Conservation (phyloP, 2,888 invertebrate genomes). For the Prosapia bicincta region DNA sequence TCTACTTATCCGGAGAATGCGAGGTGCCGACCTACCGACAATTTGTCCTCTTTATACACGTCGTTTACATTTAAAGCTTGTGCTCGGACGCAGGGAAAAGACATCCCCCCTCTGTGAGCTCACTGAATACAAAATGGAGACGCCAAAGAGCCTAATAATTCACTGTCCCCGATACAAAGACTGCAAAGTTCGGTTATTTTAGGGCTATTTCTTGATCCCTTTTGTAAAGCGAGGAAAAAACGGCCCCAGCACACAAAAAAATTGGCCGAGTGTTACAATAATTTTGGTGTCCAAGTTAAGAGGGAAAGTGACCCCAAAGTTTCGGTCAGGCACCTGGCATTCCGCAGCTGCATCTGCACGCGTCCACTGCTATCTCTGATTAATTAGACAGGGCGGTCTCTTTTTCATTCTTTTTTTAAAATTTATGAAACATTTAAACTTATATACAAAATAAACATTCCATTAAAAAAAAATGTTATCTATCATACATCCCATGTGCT, state of each 20-base stretch:
- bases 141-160: constrained; percentile 25
- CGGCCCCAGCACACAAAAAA: neutral
- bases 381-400: too few species aligned
- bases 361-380: too few species aligned
- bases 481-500: too few species aligned
- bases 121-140: constrained; percentile 18
- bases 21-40: too few species aligned
- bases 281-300: constrained; percentile 2
- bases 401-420: too few species aligned
- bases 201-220: constrained; percentile 21
- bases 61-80: too few species aligned
- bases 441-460: too few species aligned
- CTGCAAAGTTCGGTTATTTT: constrained; percentile 26
- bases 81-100: neutral
- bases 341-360: neutral
- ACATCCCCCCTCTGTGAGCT: too few species aligned
- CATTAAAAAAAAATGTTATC: too few species aligned
- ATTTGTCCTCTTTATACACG: too few species aligned
- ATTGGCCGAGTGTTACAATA: neutral
- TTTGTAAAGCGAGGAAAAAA: neutral
- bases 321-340: neutral
- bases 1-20: too few species aligned
- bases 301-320: constrained; percentile 2
- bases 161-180: constrained; percentile 16
- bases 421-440: too few species aligned